Base-by-base conservation (phyloP, 2,797 vertebrate species). In the Glyptemys insculpta region DNA sequence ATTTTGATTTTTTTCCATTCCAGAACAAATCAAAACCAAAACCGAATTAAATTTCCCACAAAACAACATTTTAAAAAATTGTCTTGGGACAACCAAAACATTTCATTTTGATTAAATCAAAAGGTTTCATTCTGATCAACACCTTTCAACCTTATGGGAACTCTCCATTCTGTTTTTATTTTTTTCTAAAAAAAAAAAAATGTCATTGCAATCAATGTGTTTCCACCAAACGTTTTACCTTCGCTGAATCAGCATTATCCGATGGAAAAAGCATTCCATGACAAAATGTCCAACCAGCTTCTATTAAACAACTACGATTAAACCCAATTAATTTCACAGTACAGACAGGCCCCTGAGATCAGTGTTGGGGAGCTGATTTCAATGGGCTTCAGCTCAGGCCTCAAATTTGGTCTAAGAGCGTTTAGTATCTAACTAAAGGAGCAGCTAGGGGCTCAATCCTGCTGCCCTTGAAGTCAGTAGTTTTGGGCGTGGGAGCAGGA, bases 211-310 rank as follows among this genome's bases (percentile, higher is more conserved):
- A 76, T 49, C 8, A 85, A 92, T 81, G 7, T 29, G 27, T 27
- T 76, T 76, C 41, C 4, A 29, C n/a, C 12, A 49, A 86, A 65
- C 1, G 4, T 29, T 6, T 0, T 12, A 87, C 54, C 0, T 1
- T 90, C 56, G 59, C 72, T 14, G 76, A 95, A 12, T 56, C 52
- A 29, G 25, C 87, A 93, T 93, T 90, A 84, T 87, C 91, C 87
- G 37, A 4, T 53, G 83, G 81, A 79, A 72, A 50, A 44, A 59
- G 23, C 57, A 74, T 37, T 59, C 14, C 0, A 68, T 81, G 34
- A 2, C 50, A 88, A 80, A 34, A 47, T 85, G n/a, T 50, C 47
- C 88, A 47, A 90, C 83, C 12, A 90, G 37, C 37, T 62, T 50
- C 50, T 90, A 85, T 83, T 41, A 47, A 31, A 25, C 4, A 49